Conservation (phyloP, 2,113 vertebrate genomes). For the Melanotaenia duboulayi region DNA sequence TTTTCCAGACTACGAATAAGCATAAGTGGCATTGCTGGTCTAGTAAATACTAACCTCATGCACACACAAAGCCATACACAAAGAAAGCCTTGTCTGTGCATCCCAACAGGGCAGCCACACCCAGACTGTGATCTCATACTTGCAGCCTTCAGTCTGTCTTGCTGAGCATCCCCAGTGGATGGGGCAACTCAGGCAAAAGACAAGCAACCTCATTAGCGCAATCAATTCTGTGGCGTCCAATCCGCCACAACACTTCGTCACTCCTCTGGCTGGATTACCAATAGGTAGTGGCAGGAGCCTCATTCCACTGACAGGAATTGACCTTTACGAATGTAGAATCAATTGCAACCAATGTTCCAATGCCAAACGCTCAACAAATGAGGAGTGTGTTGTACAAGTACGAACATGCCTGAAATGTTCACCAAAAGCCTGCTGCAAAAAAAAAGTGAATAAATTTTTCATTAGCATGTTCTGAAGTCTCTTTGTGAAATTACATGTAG, state of each 20-base stretch:
- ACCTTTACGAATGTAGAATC: constrained; percentile 59
- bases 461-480: constrained; percentile 53
- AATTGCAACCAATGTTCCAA: constrained; percentile 41
- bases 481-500: constrained; percentile 45
- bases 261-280: constrained; percentile 17
- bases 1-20: background rate
- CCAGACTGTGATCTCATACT: constrained; percentile 76
- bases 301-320: constrained; percentile 32
- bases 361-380: constrained; percentile 44
- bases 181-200: constrained; percentile 53
- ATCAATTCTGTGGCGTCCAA: constrained; percentile 51
- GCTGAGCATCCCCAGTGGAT: constrained; percentile 65
- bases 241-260: constrained; percentile 26
- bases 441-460: constrained; percentile 62
- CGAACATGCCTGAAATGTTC: constrained; percentile 24
- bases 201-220: constrained; percentile 64
- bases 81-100: constrained; percentile 40
- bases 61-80: constrained; percentile 24
- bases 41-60: constrained; percentile 23
- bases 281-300: constrained; percentile 31
- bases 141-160: constrained; percentile 60
- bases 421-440: constrained; percentile 29
- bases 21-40: constrained; percentile 1
- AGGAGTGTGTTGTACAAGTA: constrained; percentile 10
- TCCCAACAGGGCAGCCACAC: constrained; percentile 65